Conservation (phyloP, 2,113 vertebrate genomes). For the Oncorhynchus gorbuscha region DNA sequence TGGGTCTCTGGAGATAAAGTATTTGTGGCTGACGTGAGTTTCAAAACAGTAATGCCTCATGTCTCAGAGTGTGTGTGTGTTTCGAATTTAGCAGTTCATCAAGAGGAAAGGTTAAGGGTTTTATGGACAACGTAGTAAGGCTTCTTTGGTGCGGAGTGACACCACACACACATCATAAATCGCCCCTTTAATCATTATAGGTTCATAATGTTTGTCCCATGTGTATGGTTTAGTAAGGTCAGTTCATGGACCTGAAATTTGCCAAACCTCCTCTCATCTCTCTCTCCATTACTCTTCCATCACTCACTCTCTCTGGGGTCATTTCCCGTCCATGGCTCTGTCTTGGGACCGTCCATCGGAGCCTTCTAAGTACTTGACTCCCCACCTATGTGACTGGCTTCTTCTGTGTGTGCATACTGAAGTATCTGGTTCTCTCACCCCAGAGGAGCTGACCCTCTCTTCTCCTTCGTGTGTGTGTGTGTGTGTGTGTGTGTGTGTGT, state of each 20-base stretch:
- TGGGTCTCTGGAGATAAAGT: not conserved
- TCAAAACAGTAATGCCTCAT: slow-evolving; percentile 49
- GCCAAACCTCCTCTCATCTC: not conserved
- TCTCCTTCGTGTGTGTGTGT: slow-evolving; percentile 5
- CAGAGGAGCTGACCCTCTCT: not conserved
- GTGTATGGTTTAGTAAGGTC: not conserved
- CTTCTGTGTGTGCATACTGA: not conserved
- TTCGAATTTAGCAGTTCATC: not conserved
- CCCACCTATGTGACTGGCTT: not conserved
- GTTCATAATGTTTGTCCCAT: not conserved
- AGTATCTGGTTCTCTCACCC: not conserved
- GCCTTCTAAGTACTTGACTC: not conserved
- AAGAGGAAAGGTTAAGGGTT: not conserved
- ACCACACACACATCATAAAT: too few species aligned
- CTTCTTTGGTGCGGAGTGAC: not conserved
- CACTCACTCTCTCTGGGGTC: not conserved
- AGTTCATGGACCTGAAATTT: not conserved
- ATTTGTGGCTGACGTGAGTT: slow-evolving; percentile 39
- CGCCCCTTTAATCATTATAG: not conserved
- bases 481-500: not conserved
- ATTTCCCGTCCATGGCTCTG: not conserved
- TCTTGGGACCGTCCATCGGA: not conserved
- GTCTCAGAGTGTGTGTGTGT: slow-evolving; percentile 3
- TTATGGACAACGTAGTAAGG: not conserved
- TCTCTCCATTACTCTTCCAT: not conserved